These are phyloP conservation scores for Uropsilus gracilis DNA, from an alignment of 2,113 vertebrate genomes.

Conservation along the genomic window DNA sequence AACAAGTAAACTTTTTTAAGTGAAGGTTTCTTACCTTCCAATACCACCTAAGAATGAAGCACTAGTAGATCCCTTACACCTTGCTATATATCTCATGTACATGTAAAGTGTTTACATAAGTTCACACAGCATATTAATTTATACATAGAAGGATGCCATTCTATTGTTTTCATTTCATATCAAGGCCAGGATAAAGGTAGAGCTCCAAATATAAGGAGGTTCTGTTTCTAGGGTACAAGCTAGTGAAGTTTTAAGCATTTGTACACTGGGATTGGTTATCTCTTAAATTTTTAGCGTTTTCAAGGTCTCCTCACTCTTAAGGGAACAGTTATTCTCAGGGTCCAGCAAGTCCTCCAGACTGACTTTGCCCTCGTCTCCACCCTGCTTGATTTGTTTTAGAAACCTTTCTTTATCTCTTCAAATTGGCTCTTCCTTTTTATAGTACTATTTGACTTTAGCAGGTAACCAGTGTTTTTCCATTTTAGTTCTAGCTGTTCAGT, in stretches of 20 bases:
- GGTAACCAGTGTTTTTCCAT: not conserved
- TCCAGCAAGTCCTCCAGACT: not conserved
- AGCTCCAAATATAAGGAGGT: not conserved
- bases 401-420: not conserved
- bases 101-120: not conserved
- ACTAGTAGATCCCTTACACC: not conserved
- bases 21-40: not conserved
- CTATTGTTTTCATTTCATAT: not conserved
- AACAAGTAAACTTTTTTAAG: not conserved
- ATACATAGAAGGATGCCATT: not conserved
- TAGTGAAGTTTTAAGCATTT: not conserved
- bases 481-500: not conserved
- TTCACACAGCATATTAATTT: too few relatives aligned
- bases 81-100: not conserved
- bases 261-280: fast-evolving
- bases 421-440: not conserved
- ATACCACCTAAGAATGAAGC: not conserved
- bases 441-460: not conserved
- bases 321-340: too few relatives aligned
- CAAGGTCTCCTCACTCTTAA: not conserved
- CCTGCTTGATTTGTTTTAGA: not conserved
- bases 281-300: not conserved
- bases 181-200: not conserved
- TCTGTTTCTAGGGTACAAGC: not conserved
- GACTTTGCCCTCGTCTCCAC: not conserved